Conservation (phyloP, 64 coral and sea anemone species). For the Astreopora myriophthalma region DNA sequence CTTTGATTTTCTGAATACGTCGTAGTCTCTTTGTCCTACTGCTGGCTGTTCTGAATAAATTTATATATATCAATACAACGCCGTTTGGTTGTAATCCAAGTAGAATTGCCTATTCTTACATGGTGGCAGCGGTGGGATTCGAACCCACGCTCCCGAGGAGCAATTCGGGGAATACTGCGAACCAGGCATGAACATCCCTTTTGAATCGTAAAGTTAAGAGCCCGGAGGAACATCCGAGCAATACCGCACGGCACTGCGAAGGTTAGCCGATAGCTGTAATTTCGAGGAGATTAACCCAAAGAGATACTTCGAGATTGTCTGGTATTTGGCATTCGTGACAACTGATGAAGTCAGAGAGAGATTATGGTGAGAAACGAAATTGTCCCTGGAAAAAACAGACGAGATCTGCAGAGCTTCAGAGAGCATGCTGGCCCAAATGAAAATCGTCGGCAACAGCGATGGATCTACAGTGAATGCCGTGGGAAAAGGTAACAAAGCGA, state of each 20-base stretch:
- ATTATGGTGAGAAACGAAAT: background rate
- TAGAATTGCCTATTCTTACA: background rate
- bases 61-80: no score
- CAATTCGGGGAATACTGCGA: background rate
- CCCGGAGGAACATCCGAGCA: background rate
- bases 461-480: background rate
- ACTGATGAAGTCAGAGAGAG: constrained; percentile 1
- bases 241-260: background rate
- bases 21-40: no score
- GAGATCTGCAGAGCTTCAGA: constrained; percentile 33
- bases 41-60: no score
- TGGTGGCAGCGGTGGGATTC: background rate
- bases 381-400: background rate
- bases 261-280: constrained; percentile 11
- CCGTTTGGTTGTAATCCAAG: no score
- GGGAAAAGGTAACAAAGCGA: background rate
- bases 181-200: background rate
- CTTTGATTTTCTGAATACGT: no score
- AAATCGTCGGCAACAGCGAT: background rate
- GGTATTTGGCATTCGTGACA: background rate
- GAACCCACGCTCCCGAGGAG: background rate
- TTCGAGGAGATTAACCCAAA: background rate
- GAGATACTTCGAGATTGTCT: background rate
- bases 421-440: constrained; percentile 39
- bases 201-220: background rate